phyloP scores from a whole-genome alignment of 2,797 vertebrate species.

The Halcyon badia region DNA sequence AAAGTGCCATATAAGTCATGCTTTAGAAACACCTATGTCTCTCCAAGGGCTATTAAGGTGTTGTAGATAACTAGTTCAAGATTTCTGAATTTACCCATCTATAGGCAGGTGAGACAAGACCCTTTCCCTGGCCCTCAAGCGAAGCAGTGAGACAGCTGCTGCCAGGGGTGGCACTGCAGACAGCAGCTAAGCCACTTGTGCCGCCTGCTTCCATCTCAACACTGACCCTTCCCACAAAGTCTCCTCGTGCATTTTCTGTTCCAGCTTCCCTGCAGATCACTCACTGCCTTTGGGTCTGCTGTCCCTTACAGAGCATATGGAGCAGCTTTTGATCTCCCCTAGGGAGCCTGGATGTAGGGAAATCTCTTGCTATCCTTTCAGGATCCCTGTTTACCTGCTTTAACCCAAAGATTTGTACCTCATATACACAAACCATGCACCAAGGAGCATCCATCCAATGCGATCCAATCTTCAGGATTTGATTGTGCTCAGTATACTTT shows the following conservation, averaged over 20 bases:
- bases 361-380: neutral
- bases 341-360: neutral
- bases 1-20: neutral
- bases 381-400: neutral
- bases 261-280: neutral
- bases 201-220: neutral
- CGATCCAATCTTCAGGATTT: neutral
- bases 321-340: neutral
- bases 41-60: neutral
- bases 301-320: accelerated
- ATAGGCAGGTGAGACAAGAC: neutral
- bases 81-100: neutral
- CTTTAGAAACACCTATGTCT: neutral
- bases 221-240: accelerated
- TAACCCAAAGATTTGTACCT: neutral
- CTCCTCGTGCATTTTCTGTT: neutral
- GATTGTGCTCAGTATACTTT: neutral
- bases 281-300: neutral
- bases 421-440: accelerated
- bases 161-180: accelerated
- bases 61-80: neutral
- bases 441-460: neutral
- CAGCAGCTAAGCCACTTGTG: accelerated
- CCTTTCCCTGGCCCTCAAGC: neutral
- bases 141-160: accelerated